Conservation (phyloP, 2,888 invertebrate species). For the Oscheius myriophilus region DNA sequence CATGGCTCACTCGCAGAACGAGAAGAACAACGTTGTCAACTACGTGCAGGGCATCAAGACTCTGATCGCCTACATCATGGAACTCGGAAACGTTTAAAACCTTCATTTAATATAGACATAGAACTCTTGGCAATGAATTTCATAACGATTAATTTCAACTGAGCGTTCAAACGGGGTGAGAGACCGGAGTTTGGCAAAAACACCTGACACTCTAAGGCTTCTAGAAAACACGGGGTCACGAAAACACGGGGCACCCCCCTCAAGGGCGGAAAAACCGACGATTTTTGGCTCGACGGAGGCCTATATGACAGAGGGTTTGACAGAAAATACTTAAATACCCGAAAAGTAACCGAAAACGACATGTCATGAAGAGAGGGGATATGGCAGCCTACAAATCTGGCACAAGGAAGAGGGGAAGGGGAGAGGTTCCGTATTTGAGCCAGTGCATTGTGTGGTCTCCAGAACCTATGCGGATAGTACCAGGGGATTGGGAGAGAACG, state of each 20-base stretch:
- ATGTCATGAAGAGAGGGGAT: conserved; percentile 17
- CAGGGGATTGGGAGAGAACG: conserved; percentile 31
- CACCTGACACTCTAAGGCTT: conserved; percentile 19
- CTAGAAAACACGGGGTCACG: too few species aligned
- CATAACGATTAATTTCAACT: conserved; percentile 8
- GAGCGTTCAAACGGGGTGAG: conserved; percentile 5
- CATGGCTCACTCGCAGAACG: conserved; percentile 98
- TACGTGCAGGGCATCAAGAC: conserved; percentile 68
- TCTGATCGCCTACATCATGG: conserved; percentile 64
- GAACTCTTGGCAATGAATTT: conserved; percentile 12
- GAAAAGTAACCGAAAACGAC: conserved; percentile 22
- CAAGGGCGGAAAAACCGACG: conserved; percentile 14
- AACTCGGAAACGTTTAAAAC: conserved; percentile 51
- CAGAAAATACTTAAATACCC: conserved; percentile 25
- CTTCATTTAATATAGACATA: conserved; percentile 8
- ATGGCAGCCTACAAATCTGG: conserved; percentile 37
- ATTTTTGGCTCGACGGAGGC: conserved; percentile 19
- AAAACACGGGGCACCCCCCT: conserved; percentile 3
- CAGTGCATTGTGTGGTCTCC: conserved; percentile 31
- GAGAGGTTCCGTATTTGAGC: conserved; percentile 40
- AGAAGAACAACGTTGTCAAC: conserved; percentile 82
- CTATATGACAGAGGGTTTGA: conserved; percentile 7
- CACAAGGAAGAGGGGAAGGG: conserved; percentile 44
- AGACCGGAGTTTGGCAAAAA: conserved; percentile 21
- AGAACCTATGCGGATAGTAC: conserved; percentile 5